Percentiles rank a stretch among this genome's conserved stretches.
Evolutionary conservation across 2,797 vertebrate genomes (phyloP).

Genomic region (Botia almorhae): DNA sequence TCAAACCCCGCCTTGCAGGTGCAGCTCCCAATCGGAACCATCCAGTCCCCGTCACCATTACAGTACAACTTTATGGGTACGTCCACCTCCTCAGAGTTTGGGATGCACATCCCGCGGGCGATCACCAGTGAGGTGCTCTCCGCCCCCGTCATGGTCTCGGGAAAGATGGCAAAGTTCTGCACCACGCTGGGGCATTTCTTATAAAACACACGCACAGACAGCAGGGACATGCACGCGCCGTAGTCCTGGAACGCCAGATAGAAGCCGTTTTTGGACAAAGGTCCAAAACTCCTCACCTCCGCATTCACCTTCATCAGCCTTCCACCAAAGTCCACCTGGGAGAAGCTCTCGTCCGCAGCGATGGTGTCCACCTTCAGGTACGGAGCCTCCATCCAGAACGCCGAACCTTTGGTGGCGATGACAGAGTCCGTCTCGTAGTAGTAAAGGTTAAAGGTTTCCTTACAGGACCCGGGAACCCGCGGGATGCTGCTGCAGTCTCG

Average conservation of each 20-base stretch:
- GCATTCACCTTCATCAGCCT: slow-evolving; percentile 98
- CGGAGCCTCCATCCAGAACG: slow-evolving; percentile 97
- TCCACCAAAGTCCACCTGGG: slow-evolving; percentile 96
- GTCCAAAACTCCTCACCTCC: slow-evolving; percentile 95
- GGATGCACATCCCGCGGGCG: slow-evolving; percentile 91
- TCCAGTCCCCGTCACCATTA: slow-evolving; percentile 97
- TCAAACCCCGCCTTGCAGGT: slow-evolving; percentile 97
- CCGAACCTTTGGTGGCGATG: slow-evolving; percentile 92
- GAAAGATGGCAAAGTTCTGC: slow-evolving; percentile 97
- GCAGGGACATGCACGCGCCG: slow-evolving; percentile 96
- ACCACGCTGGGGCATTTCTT: slow-evolving; percentile 98
- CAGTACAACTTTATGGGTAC: slow-evolving; percentile 99
- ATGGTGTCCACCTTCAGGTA: slow-evolving; percentile 99
- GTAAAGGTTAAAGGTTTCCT: slow-evolving; percentile 98
- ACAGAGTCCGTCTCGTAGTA: slow-evolving; percentile 96
- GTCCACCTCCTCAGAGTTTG: slow-evolving; percentile 93
- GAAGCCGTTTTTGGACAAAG: slow-evolving; percentile 93
- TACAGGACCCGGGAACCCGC: slow-evolving; percentile 95
- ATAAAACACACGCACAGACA: slow-evolving; percentile 96
- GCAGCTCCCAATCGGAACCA: slow-evolving; percentile 97
- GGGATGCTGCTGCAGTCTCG: slow-evolving; percentile 98
- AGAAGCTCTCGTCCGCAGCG: slow-evolving; percentile 97
- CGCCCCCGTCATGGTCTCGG: slow-evolving; percentile 96
- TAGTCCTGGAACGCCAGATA: slow-evolving; percentile 99
- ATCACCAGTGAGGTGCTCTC: slow-evolving; percentile 98